Base-by-base conservation (phyloP, 2,888 invertebrate species). In the Orthonychiurus folsomi region DNA sequence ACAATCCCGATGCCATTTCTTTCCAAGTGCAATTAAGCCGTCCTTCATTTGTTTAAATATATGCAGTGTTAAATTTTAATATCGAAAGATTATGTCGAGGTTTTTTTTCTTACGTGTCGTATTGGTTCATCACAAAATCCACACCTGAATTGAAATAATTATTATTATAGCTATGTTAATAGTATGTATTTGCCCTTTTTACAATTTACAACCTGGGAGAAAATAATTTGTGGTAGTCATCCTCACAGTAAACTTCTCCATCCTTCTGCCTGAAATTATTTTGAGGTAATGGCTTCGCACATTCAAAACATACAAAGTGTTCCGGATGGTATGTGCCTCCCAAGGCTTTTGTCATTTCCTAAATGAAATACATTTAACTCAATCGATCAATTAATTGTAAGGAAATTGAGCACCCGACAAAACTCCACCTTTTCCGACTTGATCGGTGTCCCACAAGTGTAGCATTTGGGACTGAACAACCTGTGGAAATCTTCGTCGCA, bases 241-340 rank as follows among this genome's bases (percentile, higher is more conserved):
- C 63, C 53, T 70, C 69, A 55, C 71, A 71, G 56, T 68, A 70
- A 3, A 71, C 60, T 48, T 68, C 59, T 28, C 71, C 71, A 37
- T 69, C 63, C 52, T 63, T 67, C 28, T 66, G 66, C 48, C 68
- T 59, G 54, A 67, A 69, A 50, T 68, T 70, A 23, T 67, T 68
- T 15, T 66, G 65, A n/a, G 64, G 62, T 12, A 72, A 59, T 3
- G 70, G 70, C 2, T 61, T n/a, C 1, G 67, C 59, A 52, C 72
- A 72, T 26, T 68, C 68, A 55, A 53, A 68, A 56, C 72, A 72
- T 1, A 69, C 69, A 58, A 72, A 72, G 56, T 72, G 72, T 0
- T 72, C 70, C 20, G 60, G 58, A 55, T 72, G 72, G 47, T 57
- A 72, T 12, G 68, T 69, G 28, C 61, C 63, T 18, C 72, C 72